Conservation (phyloP, 1,140 invertebrate species). For the Thaumetopoea pityocampa region DNA sequence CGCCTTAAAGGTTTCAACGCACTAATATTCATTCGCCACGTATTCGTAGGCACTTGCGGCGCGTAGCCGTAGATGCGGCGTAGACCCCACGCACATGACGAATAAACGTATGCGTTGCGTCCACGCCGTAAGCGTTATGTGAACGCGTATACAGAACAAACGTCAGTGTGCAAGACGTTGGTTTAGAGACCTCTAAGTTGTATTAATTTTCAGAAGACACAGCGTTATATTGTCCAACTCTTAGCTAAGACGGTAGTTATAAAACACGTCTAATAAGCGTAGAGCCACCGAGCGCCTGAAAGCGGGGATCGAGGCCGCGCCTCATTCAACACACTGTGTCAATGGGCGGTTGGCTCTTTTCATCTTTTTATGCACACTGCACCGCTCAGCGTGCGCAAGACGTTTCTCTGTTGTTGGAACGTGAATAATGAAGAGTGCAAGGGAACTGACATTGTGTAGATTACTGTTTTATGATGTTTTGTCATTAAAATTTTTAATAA, state of each 20-base stretch:
- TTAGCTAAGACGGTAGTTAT: conserved; percentile 22
- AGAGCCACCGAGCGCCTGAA: conserved; percentile 33
- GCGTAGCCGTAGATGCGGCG: no score
- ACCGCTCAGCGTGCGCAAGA: conserved; percentile 29
- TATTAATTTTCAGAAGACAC: conserved; percentile 7
- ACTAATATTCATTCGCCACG: no score
- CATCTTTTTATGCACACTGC: conserved; percentile 42
- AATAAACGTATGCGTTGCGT: no score
- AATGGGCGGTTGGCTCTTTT: conserved; percentile 52
- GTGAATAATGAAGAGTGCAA: conserved; percentile 14
- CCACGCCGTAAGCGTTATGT: no score
- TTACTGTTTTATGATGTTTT: background rate
- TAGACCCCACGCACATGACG: no score
- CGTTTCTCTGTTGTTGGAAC: conserved; percentile 16
- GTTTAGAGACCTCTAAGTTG: conserved; percentile 6
- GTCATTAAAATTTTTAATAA: no score
- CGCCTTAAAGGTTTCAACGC: no score
- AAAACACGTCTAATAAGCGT: conserved; percentile 27
- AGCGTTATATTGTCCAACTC: conserved; percentile 22
- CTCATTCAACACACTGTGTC: conserved; percentile 57
- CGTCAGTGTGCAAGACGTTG: background rate
- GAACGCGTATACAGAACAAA: no score
- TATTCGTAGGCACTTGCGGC: no score
- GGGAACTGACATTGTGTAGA: conserved; percentile 10
- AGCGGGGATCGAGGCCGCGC: conserved; percentile 50